Evolutionary conservation across 37 sponge, comb jelly and placozoan species (phyloP), one percentile per base, ranked within the genome.

Genomic region (Eunapius fragilis): DNA sequence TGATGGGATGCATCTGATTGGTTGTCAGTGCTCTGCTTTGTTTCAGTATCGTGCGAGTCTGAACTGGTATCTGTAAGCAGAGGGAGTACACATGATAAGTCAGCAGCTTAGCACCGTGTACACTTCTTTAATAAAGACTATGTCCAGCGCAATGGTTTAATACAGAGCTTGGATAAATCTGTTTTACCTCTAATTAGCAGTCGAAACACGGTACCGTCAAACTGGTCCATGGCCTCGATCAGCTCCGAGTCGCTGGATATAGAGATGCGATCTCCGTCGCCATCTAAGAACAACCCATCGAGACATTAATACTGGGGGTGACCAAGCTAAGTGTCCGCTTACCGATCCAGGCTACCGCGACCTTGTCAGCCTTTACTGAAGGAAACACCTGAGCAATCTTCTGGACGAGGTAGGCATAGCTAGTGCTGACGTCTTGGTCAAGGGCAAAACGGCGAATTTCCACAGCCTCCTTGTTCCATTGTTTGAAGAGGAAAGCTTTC

Each of bases 201-300:
- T 6, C 77, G 74, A 72, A 94, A 92, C 2, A 94, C 36, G 28
- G 75, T 68, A 30, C 89, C 93, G 36, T 94, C 84, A 71, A 91
- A 86, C 25, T 88, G 79, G 49, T 80, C 86, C 5, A 94, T 70
- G 41, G 95, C 95, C 68, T 92, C 87, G 28, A 92, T 35, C 25
- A 94, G 76, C 47, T 94, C 95, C 33, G 92, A 92, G 74, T 94
- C 92, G 75, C 87, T 86, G 69, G 93, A 92, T 37, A 94, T 84
- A 2, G 79, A 50, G 19, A 94, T 77, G 32, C 35, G 41, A 78
- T 94, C 95, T 9, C 93, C 90, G 38, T 94, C 95, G 50, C 45
- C 50, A 70, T 94, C 92, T 92, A 70, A n/a, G n/a, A n/a, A n/a
- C n/a, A 50, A 70, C 30, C n/a, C n/a, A 78, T 23, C 32, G 25